Percentiles rank a stretch among this genome's conserved stretches.
Evolutionary conservation across 2,113 vertebrate genomes (phyloP).

Genomic region (Tylochromis polylepis): DNA sequence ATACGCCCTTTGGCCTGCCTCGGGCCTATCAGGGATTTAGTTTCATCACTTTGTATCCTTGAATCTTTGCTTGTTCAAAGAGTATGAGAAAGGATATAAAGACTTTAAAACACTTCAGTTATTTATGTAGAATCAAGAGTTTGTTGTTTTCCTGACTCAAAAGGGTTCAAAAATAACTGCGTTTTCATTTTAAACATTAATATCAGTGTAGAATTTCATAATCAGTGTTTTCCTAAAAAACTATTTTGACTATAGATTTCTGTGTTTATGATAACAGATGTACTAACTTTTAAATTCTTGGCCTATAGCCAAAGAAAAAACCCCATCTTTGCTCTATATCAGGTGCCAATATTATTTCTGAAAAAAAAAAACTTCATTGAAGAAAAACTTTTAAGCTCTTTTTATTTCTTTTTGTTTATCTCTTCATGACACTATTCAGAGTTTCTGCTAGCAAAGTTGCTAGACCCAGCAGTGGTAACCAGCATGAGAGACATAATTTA

Average conservation of each 20-base stretch:
- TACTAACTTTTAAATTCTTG: neutral
- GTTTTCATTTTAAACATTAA: neutral
- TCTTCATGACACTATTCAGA: neutral
- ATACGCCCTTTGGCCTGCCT: neutral
- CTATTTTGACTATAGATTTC: neutral
- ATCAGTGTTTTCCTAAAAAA: neutral
- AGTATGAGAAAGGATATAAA: neutral
- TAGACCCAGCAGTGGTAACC: neutral
- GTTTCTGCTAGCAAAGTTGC: neutral
- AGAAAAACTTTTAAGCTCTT: neutral
- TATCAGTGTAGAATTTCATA: neutral
- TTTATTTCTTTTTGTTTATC: neutral
- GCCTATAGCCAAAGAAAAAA: neutral
- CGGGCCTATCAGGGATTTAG: neutral
- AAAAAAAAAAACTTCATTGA: neutral
- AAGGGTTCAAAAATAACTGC: neutral
- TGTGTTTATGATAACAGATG: neutral
- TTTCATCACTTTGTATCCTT: neutral
- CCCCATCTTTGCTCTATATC: fast-evolving
- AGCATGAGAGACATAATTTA: neutral
- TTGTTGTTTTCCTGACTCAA: neutral
- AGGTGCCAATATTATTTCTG: neutral
- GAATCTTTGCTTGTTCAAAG: neutral
- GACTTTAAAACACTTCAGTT: neutral
- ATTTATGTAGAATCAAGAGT: neutral